A percentile compares a stretch with the other conserved stretches of the same genome.
Evolutionary conservation across 2,888 invertebrate genomes (phyloP).

Genomic region (Camptogramma bilineatum): DNA sequence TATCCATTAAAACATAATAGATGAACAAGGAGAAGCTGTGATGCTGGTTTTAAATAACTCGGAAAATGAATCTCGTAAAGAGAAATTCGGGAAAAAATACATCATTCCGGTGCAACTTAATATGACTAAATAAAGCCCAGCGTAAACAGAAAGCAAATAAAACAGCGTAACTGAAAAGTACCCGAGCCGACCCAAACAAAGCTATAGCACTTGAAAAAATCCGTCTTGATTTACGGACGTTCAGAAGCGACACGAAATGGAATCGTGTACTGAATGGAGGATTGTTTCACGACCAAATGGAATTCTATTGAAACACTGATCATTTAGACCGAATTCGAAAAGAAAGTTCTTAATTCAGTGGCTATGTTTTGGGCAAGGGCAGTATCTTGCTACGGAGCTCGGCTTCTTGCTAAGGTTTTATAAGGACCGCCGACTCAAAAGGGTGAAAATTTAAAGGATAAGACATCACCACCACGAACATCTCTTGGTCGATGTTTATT

Average conservation of each 20-base stretch:
- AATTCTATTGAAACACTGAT: slow-evolving; percentile 9
- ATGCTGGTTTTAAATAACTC: background rate
- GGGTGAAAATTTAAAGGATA: too few species aligned
- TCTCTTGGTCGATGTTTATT: too few species aligned
- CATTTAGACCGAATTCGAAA: background rate
- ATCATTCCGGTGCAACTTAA: background rate
- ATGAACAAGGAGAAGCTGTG: background rate
- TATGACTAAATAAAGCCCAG: background rate
- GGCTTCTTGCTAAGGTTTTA: too few species aligned
- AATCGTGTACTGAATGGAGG: slow-evolving; percentile 22
- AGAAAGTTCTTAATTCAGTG: background rate
- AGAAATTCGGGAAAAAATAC: background rate
- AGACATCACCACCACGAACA: too few species aligned
- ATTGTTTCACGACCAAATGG: slow-evolving; percentile 18
- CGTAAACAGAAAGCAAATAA: slow-evolving; percentile 10
- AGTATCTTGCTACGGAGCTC: too few species aligned
- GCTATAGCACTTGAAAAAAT: slow-evolving; percentile 34
- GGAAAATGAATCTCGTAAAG: background rate
- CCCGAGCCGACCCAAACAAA: slow-evolving; percentile 8
- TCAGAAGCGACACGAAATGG: slow-evolving; percentile 23
- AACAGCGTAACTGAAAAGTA: background rate
- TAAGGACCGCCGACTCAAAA: too few species aligned
- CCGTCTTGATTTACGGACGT: slow-evolving; percentile 21
- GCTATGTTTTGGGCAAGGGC: too few species aligned
- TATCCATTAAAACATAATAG: background rate